Base-by-base conservation (phyloP, 2,888 invertebrate species). In the Galerucella pusilla region DNA sequence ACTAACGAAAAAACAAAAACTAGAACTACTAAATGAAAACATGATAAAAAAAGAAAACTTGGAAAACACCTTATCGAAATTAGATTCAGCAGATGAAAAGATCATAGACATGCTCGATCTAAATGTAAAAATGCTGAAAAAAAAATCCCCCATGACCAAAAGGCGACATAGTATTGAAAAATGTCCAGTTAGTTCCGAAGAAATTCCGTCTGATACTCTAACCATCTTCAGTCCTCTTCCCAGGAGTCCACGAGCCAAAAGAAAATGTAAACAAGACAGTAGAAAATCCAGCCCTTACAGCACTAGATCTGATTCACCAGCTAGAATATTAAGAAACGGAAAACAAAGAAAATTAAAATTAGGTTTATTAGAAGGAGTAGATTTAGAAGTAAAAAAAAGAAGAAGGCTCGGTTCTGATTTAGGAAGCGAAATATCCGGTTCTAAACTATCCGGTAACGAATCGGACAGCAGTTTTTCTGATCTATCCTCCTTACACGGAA, bases 401-500 rank as follows among this genome's bases (percentile, higher is more conserved):
- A 88, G 90, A 80, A 85, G 91, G 73, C 85, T 90, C 69, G 90
- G 90, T 77, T 91, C 91, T 79, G 90, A 91, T 75, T 82, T 85
- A 49, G 91, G 91, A 75, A 90, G 91, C 84, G 91, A 91, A 86
- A 88, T 91, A 84, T 91, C 91, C 49, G 87, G 90, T 81, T 91
- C 91, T 61, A 92, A 91, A 85, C 88, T 90, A 83, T 91, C 91
- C 71, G 92, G 86, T 25, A 87, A 91, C 82, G 92, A 92, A 85
- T 91, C 91, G n/a, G 91, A 92, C 83, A 86, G 91, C 81, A 92
- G 92, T 85, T 89, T 90, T 84, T 90, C 90, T 76, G 91, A 91
- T 85, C 85, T 90, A 73, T 84, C 85, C 25, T 86, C 86, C 9
- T 76, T 86, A 49, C 84, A 85, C 68, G 85, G 85, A 61, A 82